These are phyloP conservation scores for Tolypeutes matacus DNA, from an alignment of 2,797 vertebrate species.

Conservation along the genomic window DNA sequence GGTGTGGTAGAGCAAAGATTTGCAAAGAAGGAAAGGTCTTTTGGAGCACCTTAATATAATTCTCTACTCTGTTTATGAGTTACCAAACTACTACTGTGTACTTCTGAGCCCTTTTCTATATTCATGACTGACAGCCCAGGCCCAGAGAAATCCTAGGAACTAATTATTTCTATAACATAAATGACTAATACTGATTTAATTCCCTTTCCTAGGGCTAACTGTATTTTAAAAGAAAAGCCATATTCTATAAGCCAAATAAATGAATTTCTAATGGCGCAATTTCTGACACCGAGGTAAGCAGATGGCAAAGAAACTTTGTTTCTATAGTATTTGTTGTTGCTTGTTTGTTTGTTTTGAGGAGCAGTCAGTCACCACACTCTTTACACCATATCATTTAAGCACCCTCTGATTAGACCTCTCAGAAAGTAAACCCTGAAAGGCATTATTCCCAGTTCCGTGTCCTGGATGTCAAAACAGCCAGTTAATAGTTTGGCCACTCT, in stretches of 20 bases:
- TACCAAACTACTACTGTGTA: not conserved
- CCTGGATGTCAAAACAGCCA: not conserved
- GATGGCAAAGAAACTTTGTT: not conserved
- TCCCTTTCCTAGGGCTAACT: not conserved
- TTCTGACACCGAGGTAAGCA: not conserved
- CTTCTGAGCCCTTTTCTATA: not conserved
- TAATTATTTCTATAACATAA: not conserved
- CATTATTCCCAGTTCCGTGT: not conserved
- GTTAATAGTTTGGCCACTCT: not conserved
- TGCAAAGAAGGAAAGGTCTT: not conserved
- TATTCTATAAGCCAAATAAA: not conserved
- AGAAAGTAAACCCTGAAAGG: not conserved
- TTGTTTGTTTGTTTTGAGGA: not conserved
- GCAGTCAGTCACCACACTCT: not conserved
- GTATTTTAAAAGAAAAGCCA: conserved; percentile 18
- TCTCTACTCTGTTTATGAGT: not conserved
- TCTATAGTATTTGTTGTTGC: not conserved
- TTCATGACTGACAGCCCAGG: not conserved
- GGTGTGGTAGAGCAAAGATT: not conserved
- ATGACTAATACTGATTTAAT: not conserved
- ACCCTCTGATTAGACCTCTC: not conserved
- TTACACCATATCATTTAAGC: not conserved
- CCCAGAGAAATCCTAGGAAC: not conserved
- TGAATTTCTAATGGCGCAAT: not conserved
- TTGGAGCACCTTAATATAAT: not conserved